Conservation (phyloP, 2,888 invertebrate genomes). For the Cerastis rubricosa region DNA sequence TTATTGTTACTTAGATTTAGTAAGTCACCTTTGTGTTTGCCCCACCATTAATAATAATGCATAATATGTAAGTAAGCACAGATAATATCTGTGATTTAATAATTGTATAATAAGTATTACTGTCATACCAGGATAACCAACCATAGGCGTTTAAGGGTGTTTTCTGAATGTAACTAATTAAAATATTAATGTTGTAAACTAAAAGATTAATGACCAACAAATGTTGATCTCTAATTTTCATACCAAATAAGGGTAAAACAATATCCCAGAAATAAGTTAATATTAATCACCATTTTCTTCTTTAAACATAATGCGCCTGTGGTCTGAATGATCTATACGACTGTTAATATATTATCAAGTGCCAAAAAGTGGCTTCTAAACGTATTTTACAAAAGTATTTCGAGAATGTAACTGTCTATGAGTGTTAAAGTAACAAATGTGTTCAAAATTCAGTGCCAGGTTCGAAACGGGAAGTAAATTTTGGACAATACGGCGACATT, state of each 20-base stretch:
- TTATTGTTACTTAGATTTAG: constrained; percentile 76
- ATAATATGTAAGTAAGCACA: constrained; percentile 64
- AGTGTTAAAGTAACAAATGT: constrained; percentile 73
- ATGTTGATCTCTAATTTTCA: constrained; percentile 8
- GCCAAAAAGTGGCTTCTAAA: constrained; percentile 83
- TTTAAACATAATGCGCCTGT: constrained; percentile 46
- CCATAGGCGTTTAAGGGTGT: constrained; percentile 49
- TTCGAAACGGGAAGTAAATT: constrained; percentile 64
- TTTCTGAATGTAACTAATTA: background rate
- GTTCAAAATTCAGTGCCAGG: constrained; percentile 82
- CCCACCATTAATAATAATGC: constrained; percentile 73
- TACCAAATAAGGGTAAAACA: constrained; percentile 24
- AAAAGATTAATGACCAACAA: constrained; percentile 26
- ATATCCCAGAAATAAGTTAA: constrained; percentile 1
- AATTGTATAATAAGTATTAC: constrained; percentile 51
- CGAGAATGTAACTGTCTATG: constrained; percentile 46
- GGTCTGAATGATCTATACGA: constrained; percentile 54
- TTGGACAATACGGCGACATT: constrained; percentile 71
- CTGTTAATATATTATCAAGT: constrained; percentile 72
- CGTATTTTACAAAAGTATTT: constrained; percentile 66
- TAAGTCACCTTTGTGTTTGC: constrained; percentile 69
- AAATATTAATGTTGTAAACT: background rate
- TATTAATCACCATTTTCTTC: background rate
- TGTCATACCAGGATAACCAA: constrained; percentile 48
- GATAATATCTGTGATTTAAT: constrained; percentile 57